Conservation (phyloP, 2,888 invertebrate species). For the Uloborus plumipes region DNA sequence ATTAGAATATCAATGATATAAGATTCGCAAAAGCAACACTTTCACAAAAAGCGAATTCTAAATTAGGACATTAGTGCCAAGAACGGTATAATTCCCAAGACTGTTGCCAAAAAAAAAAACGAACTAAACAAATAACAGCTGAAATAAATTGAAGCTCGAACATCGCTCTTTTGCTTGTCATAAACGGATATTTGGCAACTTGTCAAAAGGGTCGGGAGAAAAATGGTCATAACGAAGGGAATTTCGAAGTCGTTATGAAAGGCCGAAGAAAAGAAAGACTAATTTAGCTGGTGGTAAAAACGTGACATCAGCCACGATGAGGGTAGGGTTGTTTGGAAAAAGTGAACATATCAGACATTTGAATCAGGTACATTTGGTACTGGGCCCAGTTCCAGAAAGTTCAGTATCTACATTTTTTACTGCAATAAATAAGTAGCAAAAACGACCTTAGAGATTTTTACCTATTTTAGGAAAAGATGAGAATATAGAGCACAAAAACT, state of each 20-base stretch:
- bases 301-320: conserved; percentile 11
- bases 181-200: conserved; percentile 47
- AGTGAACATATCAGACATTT: conserved; percentile 36
- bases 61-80: no score
- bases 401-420: conserved; percentile 3
- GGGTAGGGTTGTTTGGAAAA: background rate
- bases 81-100: no score
- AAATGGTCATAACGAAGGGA: conserved; percentile 23
- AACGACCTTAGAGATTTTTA: no score
- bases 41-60: no score
- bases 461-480: no score
- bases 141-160: no score
- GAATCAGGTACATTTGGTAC: conserved; percentile 27
- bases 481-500: no score
- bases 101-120: no score
- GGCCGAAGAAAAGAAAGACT: conserved; percentile 21
- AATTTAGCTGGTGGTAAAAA: conserved; percentile 40
- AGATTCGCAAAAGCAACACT: no score
- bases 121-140: no score
- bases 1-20: no score
- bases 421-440: no score
- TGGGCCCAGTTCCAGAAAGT: conserved; percentile 13
- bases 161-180: conserved; percentile 17
- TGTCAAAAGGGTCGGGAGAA: conserved; percentile 19
- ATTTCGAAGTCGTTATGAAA: conserved; percentile 25